Evolutionary conservation across 2,113 vertebrate genomes (phyloP).

Genomic region (Engraulis encrasicolus): DNA sequence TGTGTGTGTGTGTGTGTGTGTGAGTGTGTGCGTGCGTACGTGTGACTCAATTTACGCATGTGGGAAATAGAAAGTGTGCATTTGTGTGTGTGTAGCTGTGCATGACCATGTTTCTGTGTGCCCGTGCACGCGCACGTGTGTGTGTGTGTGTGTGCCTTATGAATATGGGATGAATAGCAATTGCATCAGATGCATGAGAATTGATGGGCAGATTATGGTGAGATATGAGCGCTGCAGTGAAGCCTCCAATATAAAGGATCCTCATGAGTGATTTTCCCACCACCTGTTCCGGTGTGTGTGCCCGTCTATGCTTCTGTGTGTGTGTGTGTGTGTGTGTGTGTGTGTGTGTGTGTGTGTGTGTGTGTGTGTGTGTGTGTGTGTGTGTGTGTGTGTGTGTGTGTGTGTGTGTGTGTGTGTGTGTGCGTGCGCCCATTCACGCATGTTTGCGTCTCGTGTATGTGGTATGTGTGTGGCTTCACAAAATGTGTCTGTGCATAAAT

Average conservation of each 20-base stretch:
- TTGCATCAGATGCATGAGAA: background rate
- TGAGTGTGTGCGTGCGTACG: too few species aligned
- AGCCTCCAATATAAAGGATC: background rate
- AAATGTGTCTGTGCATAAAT: too few species aligned
- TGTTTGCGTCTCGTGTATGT: too few species aligned
- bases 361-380: slow-evolving; percentile 26
- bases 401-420: background rate
- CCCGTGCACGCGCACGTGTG: background rate
- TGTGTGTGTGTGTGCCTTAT: background rate
- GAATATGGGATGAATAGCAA: background rate
- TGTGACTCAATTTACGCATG: too few species aligned
- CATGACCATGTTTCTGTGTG: background rate
- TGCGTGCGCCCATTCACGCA: too few species aligned
- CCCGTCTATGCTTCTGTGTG: too few species aligned
- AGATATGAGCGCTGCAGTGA: background rate
- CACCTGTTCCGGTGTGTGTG: background rate
- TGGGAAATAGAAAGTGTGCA: too few species aligned
- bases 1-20: too few species aligned
- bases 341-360: background rate
- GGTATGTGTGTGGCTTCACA: too few species aligned
- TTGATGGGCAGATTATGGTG: background rate
- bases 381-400: background rate
- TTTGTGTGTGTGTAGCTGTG: background rate
- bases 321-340: background rate
- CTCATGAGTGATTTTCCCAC: background rate